Evolutionary conservation across 2,888 invertebrate species (phyloP).

Genomic region (Parnassius mnemosyne): DNA sequence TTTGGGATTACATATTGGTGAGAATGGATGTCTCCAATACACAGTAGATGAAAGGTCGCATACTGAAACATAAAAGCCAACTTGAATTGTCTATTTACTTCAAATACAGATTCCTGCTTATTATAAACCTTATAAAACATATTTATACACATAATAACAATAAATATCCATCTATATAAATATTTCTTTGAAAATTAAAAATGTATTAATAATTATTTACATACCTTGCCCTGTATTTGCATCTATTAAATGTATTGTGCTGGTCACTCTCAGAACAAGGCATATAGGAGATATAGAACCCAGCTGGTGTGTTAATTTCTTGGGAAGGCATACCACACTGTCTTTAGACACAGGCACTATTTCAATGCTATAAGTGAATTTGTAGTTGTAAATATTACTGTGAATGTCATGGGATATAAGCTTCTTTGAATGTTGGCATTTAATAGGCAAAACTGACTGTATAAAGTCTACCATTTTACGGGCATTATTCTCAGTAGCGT

Average conservation of each 20-base stretch:
- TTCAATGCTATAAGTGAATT: conserved; percentile 96
- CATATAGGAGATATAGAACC: conserved; percentile 94
- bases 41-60: conserved; percentile 89
- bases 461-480: conserved; percentile 98
- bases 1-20: conserved; percentile 93
- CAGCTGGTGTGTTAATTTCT: conserved; percentile 90
- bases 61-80: conserved; percentile 72
- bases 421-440: conserved; percentile 94
- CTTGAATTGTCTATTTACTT: neutral
- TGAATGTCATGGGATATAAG: conserved; percentile 98
- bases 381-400: conserved; percentile 98
- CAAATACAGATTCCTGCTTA: too few species aligned
- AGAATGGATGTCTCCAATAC: conserved; percentile 94
- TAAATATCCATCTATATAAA: too few species aligned
- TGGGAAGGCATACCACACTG: conserved; percentile 93
- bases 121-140: too few species aligned
- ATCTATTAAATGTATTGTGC: conserved; percentile 95
- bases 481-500: conserved; percentile 92
- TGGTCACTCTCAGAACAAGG: conserved; percentile 93
- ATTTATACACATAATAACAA: too few species aligned
- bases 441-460: conserved; percentile 91
- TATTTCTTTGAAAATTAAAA: too few species aligned
- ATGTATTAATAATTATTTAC: conserved; percentile 1
- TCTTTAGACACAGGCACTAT: conserved; percentile 98
- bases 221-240: conserved; percentile 91